Percentiles rank a stretch among this genome's conserved stretches.
Evolutionary conservation across 2,888 invertebrate species (phyloP).

Genomic region (Lasius fuliginosus): DNA sequence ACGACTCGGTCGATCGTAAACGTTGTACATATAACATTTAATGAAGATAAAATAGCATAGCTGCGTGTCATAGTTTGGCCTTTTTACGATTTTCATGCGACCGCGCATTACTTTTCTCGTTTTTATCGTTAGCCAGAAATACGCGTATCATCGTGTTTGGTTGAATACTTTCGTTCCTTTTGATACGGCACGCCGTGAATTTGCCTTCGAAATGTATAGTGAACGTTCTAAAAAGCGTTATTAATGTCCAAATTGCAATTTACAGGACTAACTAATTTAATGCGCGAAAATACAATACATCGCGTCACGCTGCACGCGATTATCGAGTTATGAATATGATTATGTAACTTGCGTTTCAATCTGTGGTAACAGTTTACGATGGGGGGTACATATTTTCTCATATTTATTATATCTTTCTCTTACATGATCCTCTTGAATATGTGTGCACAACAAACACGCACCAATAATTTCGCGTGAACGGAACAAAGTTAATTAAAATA

Average conservation of each 20-base stretch:
- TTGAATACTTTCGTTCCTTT: conserved; percentile 62
- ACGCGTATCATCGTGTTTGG: conserved; percentile 71
- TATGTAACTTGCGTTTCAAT: conserved; percentile 58
- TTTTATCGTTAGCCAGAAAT: conserved; percentile 67
- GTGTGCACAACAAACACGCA: not conserved
- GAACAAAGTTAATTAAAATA: conserved; percentile 34
- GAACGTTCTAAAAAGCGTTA: conserved; percentile 44
- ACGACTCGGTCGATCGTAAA: conserved; percentile 62
- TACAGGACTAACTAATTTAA: conserved; percentile 47
- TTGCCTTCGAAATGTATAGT: conserved; percentile 58
- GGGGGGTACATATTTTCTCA: conserved; percentile 66
- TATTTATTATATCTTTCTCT: conserved; percentile 26
- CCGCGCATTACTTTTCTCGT: conserved; percentile 71
- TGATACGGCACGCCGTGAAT: conserved; percentile 62
- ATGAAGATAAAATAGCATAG: conserved; percentile 68
- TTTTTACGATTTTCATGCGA: conserved; percentile 66
- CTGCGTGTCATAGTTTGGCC: conserved; percentile 76
- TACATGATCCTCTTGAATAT: conserved; percentile 3
- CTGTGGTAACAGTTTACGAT: conserved; percentile 67
- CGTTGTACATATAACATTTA: conserved; percentile 61
- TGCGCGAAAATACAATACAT: conserved; percentile 38
- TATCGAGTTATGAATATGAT: conserved; percentile 56
- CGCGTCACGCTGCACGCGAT: conserved; percentile 62
- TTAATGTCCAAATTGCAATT: conserved; percentile 56
- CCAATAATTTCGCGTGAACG: conserved; percentile 45